Conservation (phyloP, 2,888 invertebrate species). For the Drosophila dives region DNA sequence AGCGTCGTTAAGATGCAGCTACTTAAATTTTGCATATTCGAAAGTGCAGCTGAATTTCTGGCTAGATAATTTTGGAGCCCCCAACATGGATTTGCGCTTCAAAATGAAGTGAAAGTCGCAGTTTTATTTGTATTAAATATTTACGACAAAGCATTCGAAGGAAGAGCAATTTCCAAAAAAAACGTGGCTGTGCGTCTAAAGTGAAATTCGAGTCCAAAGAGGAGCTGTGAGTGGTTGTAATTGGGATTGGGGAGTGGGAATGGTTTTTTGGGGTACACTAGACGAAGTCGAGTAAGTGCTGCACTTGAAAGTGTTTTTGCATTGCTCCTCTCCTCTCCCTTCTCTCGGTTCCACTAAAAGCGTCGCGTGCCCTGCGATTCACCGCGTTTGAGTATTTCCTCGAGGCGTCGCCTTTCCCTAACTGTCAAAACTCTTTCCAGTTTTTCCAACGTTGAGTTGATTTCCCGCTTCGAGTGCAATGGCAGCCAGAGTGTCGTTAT, state of each 20-base stretch:
- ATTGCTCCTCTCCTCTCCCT: constrained; percentile 15
- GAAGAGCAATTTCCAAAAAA: constrained; percentile 60
- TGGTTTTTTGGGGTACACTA: background rate
- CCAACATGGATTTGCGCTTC: constrained; percentile 55
- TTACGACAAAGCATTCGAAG: constrained; percentile 55
- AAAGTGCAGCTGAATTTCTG: constrained; percentile 34
- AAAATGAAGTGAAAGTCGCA: constrained; percentile 75
- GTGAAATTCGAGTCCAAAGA: constrained; percentile 62
- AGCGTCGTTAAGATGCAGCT: constrained; percentile 11
- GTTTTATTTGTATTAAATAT: constrained; percentile 75
- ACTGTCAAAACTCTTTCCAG: constrained; percentile 83
- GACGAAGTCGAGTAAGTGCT: constrained; percentile 30
- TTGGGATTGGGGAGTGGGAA: background rate
- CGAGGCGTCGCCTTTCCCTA: constrained; percentile 83
- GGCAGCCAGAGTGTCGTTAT: constrained; percentile 85
- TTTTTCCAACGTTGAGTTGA: constrained; percentile 83
- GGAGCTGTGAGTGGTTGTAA: background rate
- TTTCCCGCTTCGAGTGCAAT: constrained; percentile 84
- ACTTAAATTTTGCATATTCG: constrained; percentile 23
- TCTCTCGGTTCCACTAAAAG: constrained; percentile 32
- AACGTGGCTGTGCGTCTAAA: constrained; percentile 38
- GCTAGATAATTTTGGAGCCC: constrained; percentile 34
- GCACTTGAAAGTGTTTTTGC: constrained; percentile 44
- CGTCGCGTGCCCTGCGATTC: constrained; percentile 67
- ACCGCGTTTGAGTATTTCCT: constrained; percentile 82